Percentiles rank a stretch among this genome's conserved stretches.
Evolutionary conservation across 2,113 vertebrate genomes (phyloP).

Genomic region (Pseudonaja textilis): DNA sequence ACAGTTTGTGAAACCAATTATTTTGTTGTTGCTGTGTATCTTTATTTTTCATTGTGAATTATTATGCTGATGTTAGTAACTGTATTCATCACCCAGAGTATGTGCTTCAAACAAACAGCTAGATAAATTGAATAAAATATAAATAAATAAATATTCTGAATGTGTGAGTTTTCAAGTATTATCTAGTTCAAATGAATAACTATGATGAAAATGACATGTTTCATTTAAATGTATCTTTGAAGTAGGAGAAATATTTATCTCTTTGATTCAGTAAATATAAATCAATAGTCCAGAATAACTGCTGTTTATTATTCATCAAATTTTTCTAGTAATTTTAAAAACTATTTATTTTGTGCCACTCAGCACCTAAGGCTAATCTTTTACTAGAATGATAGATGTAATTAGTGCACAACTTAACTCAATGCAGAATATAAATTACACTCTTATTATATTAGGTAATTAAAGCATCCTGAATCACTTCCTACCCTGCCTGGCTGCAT

Average conservation of each 20-base stretch:
- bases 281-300: conserved; percentile 47
- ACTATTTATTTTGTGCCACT: conserved; percentile 52
- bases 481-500: conserved; percentile 4
- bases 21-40: not conserved
- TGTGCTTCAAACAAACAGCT: not conserved
- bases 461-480: conserved; percentile 67
- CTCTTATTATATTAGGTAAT: conserved; percentile 68
- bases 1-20: not conserved
- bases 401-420: conserved; percentile 62
- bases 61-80: not conserved
- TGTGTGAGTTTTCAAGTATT: conserved; percentile 48
- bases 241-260: conserved; percentile 53
- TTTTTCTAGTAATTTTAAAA: conserved; percentile 53
- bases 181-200: conserved; percentile 55
- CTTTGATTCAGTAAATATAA: conserved; percentile 56
- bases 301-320: conserved; percentile 53
- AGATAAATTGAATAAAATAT: not conserved
- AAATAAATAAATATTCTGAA: conserved; percentile 4
- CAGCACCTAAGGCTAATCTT: conserved; percentile 51
- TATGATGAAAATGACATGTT: conserved; percentile 53
- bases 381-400: conserved; percentile 63
- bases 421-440: conserved; percentile 64
- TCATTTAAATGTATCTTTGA: conserved; percentile 63
- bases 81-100: not conserved
- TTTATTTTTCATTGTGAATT: not conserved